Conservation (phyloP, 2,888 invertebrate genomes). For the Lasioglossum figueresi region DNA sequence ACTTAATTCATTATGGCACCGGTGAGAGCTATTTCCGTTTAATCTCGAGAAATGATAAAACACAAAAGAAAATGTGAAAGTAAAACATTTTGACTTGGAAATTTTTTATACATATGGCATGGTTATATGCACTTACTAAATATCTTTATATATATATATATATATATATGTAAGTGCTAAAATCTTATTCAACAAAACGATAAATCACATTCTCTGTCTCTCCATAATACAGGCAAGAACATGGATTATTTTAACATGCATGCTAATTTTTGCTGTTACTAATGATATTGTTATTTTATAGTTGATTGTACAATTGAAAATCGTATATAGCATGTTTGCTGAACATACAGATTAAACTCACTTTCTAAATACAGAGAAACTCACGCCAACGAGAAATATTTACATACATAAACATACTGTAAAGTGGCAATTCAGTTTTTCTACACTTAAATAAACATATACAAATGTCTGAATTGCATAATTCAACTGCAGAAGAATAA, state of each 20-base stretch:
- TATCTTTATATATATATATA: background rate
- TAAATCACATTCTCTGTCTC: conserved; percentile 19
- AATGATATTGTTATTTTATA: background rate
- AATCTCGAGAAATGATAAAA: conserved; percentile 9
- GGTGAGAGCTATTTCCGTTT: conserved; percentile 5
- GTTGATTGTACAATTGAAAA: background rate
- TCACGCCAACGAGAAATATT: conserved; percentile 14
- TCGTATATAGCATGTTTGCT: background rate
- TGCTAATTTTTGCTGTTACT: background rate
- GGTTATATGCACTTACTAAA: conserved; percentile 15
- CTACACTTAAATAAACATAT: background rate
- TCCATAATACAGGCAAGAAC: conserved; percentile 20
- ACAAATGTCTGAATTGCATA: background rate
- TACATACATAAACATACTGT: conserved; percentile 18
- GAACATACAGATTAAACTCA: background rate
- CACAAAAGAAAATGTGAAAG: background rate
- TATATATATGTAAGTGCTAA: conserved; percentile 13
- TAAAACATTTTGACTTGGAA: conserved; percentile 20
- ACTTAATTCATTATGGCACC: conserved; percentile 34
- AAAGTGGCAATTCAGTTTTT: conserved; percentile 1
- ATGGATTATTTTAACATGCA: background rate
- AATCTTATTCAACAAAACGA: conserved; percentile 16
- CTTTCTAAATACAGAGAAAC: conserved; percentile 7
- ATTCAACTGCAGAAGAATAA: background rate
- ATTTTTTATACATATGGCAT: conserved; percentile 18